Evolutionary conservation across 2,888 invertebrate genomes (phyloP), one percentile per base, ranked within the genome.

Genomic region (Drosophila hawaiiensis): DNA sequence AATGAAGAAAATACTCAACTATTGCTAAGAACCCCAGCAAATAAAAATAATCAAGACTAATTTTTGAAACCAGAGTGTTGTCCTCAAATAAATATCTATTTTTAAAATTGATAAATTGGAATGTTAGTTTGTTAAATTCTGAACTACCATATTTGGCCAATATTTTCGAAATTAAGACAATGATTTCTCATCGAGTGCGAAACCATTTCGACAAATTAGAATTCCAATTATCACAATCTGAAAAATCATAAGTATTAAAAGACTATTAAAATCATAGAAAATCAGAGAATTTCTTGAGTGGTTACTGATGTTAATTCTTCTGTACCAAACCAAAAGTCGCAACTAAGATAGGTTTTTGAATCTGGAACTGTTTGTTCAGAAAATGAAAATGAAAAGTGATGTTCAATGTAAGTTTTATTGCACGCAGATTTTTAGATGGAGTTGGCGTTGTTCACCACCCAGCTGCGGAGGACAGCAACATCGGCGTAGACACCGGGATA

Each of bases 401-500:
- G 37, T 71, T 37, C 4, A 56, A 65, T 35, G 16, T n/a, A 50
- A 25, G 9, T 54, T 77, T 78, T 73, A 61, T 78, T 76, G 16
- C 22, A 6, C 7, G 14, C 16, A 68, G 39, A 31, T 64, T 55
- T 49, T 80, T 80, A 76, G 52, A 80, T 31, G 14, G 59, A 67
- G 59, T 54, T 53, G 59, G 78, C 63, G 22, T 12, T 53, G 33
- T 35, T 35, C 10, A 66, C 4, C 25, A 89, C 73, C 89, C 90
- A 90, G 22, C 33, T n/a, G 41, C 76, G 65, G 29, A 86, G 79
- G 0, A 43, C 72, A 56, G 91, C 79, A 31, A 91, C 89, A 74
- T 77, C 59, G 35, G 91, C 61, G 61, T 91, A 91, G 16, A 91
- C 91, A 28, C 91, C 92, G 6, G 91, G 91, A 52, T 87, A 91